Evolutionary conservation across 2,888 invertebrate species (phyloP), one percentile per base, ranked within the genome.

Genomic region (Eulithis prunata): DNA sequence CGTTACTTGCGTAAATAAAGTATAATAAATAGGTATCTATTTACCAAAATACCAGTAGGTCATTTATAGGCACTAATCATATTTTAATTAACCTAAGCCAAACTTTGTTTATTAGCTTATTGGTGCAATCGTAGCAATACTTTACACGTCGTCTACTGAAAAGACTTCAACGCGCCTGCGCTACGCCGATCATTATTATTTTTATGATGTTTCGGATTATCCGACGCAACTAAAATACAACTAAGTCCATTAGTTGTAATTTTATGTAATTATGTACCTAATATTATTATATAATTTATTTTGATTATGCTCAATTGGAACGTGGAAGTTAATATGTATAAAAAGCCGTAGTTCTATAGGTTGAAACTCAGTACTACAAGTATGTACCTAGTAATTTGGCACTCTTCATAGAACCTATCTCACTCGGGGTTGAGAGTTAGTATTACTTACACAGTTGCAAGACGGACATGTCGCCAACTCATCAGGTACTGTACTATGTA

Each of bases 111-210:
- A 32, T 3, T 4, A 32, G 6, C 2, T 32, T 21, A 14, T n/a
- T n/a, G n/a, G 13, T 54, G 4, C 2, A 8, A 4, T 8, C 12
- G 36, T 8, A 14, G 55, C 21, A 55, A 8, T 14, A n/a, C 7
- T 2, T 21, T 21, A 21, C 21, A 43, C 28, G 21, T 28, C 60
- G 60, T 46, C 47, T 36, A 57, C 38, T 12, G 57, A 79, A 83
- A 83, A 84, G 84, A 84, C 80, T 76, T 84, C 80, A 83, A 84
- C 83, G 84, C 65, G 68, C 53, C 32, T 49, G 49, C 61, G 64
- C 66, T 47, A 41, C 60, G 64, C 45, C n/a, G 28, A 53, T 51
- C n/a, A 45, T n/a, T 45, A 45, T 11, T 45, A 4, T 45, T n/a
- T 45, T 45, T 45, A n/a, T 45, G 2, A 7, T 41, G 41, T 41